Conservation (phyloP, 2,888 invertebrate species). For the Cremastobaeus sp. region DNA sequence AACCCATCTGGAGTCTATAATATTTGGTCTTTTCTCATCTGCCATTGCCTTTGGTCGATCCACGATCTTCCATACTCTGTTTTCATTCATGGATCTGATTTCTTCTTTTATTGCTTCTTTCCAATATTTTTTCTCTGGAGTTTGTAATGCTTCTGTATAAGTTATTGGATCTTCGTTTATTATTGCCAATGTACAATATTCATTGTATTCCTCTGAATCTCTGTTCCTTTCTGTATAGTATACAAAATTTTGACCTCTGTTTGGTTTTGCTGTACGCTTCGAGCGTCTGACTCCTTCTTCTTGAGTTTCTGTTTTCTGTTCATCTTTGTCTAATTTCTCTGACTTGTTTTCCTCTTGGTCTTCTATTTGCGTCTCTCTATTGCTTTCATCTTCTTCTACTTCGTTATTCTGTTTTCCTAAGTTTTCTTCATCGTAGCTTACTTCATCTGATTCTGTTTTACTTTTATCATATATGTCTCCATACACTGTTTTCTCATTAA, state of each 20-base stretch:
- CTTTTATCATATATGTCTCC: too few species aligned
- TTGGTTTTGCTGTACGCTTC: not conserved
- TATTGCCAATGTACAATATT: not conserved
- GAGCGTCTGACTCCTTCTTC: too few species aligned
- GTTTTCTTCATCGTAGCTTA: too few species aligned
- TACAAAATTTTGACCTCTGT: not conserved
- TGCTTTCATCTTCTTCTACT: too few species aligned
- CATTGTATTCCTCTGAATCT: too few species aligned
- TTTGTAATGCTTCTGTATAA: conserved; percentile 9
- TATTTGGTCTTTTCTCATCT: conserved; percentile 5
- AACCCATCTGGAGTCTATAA: too few species aligned
- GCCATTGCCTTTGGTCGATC: not conserved
- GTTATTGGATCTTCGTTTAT: conserved; percentile 19
- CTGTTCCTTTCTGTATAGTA: not conserved
- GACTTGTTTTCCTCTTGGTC: not conserved
- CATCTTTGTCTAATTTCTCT: not conserved
- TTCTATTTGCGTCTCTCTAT: too few species aligned
- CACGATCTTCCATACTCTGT: not conserved
- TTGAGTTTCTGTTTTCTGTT: too few species aligned
- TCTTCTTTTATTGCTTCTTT: conserved; percentile 13
- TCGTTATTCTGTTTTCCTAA: too few species aligned
- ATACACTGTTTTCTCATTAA: too few species aligned
- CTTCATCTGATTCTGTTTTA: conserved; percentile 4
- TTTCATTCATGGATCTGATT: too few species aligned
- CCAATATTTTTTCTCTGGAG: conserved; percentile 5